These are phyloP conservation scores for Nibea coibor DNA, from an alignment of 2,113 vertebrate genomes.

Conservation along the genomic window DNA sequence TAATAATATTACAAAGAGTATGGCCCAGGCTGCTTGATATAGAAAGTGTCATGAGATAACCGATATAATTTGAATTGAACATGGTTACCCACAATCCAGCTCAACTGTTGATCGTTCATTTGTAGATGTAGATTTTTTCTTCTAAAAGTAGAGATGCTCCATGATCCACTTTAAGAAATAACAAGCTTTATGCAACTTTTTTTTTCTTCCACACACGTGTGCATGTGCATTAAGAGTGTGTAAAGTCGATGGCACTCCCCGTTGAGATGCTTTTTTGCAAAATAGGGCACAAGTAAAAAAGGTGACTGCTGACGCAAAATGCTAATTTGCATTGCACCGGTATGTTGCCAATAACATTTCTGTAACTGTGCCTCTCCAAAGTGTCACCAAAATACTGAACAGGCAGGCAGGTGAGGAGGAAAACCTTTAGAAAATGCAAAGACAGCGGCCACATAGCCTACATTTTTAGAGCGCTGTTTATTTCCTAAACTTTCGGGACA, in stretches of 20 bases:
- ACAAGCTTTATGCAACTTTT: not conserved
- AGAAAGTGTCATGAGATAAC: too few relatives aligned
- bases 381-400: constrained; percentile 15
- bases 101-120: fast-evolving
- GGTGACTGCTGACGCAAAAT: not conserved
- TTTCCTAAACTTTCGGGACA: constrained; percentile 50
- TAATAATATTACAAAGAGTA: too few relatives aligned
- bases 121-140: not conserved
- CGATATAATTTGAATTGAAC: too few relatives aligned
- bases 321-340: not conserved
- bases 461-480: constrained; percentile 45
- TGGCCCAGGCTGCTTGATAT: too few relatives aligned
- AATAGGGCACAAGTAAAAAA: not conserved
- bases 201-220: not conserved
- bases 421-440: not conserved
- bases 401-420: not conserved
- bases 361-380: not conserved
- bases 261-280: not conserved
- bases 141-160: not conserved
- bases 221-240: not conserved
- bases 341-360: not conserved
- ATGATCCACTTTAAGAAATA: not conserved
- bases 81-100: not conserved
- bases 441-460: constrained; percentile 19
- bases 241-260: not conserved